Evolutionary conservation across 2,797 vertebrate species (phyloP), one percentile per base, ranked within the genome.

Genomic region (Bryconaethiops microstoma): DNA sequence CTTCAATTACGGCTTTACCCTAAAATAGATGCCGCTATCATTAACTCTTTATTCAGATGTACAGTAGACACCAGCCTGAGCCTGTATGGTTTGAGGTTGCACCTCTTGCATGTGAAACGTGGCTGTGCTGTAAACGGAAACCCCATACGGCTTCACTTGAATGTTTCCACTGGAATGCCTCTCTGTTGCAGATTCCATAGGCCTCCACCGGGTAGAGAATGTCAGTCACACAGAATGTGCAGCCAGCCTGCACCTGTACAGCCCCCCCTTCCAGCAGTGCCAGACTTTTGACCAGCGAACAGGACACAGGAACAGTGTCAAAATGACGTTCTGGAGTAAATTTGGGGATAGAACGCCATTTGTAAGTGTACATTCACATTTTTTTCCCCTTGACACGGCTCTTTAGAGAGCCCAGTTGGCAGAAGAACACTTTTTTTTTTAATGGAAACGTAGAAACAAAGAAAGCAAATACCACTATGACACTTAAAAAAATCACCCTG

Each of bases 321-420:
- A 93, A 63, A 96, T 99, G 97, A 99, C 96, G 14, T 99, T 99
- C 92, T 96, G 96, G 92, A 99, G 97, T 93, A 95, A 95, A 92
- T 95, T 91, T 75, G 98, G 98, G 82, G 90, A 96, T 87, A 96
- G 91, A 90, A 96, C 94, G 84, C 91, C 93, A 76, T 91, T 92
- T 63, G 98, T 99, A 94, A 97, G 97, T 9, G 7, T 21, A 19
- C 35, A 72, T 23, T 17, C 35, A 72, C 70, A 52, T 42, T 42
- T 35, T 19, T 39, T n/a, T 14, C 5, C 17, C 52, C 45, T 39
- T 25, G 4, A 21, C 29, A 74, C 7, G 40, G 5, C 42, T 19
- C 12, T 69, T 21, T 23, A 50, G 5, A 25, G 42, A 4, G 3
- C 23, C 25, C 42, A 50, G 10, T 0, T 12, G 29, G 25, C 5